Evolutionary conservation across 2,113 vertebrate genomes (phyloP), one percentile per base, ranked within the genome.

Genomic region (Myotis lucifugus): DNA sequence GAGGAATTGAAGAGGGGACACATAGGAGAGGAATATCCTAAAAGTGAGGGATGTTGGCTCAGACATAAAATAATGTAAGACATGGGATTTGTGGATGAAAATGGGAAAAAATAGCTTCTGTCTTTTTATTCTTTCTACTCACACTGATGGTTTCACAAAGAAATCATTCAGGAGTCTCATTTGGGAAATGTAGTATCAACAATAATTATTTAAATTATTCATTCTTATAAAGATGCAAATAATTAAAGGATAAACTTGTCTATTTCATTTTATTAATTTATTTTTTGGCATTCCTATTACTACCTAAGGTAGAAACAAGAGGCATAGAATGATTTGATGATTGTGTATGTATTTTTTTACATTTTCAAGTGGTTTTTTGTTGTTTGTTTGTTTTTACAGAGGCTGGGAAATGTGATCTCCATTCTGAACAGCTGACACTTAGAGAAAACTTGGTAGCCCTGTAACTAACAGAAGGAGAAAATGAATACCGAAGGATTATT

Each of bases 261-360:
- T 59, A 32, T 42, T 85, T 34, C 66, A 12, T 34, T 85, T 19
- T 27, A 73, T 42, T 42, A 42, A 42, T 73, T 73, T 40, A 40
- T 64, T 27, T 59, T 96, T 59, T 67, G 23, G 21, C 29, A 74
- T 66, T 92, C 8, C 2, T n/a, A 32, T 73, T 82, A 32, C 29
- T 61, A 74, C 42, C 17, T 42, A 56, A 61, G 56, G 54, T 76
- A 81, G 10, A 93, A 91, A 34, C 23, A 93, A 92, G 42, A 76
- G n/a, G 12, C 11, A 83, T 4, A 64, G 21, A 92, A 73, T 72
- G 88, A 34, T 46, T 19, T 82, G 19, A 87, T 64, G 10, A 74
- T 48, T 61, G 95, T 61, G 1, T 40, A 52, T 54, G n/a, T 19
- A 70, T 86, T 93, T 93, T 79, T 93, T 92, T 76, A 79, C 3